A percentile compares a stretch with the other conserved stretches of the same genome.
Conservation (phyloP, 2,113 vertebrate species). For the Lophotis ruficrista region DNA sequence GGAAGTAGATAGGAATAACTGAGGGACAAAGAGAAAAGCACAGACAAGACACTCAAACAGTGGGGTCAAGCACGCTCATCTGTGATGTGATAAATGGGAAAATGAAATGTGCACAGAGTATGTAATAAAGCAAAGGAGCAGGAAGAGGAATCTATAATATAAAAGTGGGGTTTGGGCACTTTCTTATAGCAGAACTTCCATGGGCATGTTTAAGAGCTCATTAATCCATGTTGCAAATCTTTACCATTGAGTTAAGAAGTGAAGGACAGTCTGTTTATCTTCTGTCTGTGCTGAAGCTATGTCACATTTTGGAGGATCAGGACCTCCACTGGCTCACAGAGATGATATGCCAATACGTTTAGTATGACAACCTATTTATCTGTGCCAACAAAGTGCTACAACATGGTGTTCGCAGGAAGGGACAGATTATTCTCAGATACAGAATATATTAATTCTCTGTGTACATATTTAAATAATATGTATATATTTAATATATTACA, state of each 20-base stretch:
- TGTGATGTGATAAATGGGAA: neutral
- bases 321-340: neutral
- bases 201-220: neutral
- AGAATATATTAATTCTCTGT: neutral
- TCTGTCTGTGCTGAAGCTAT: neutral
- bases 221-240: neutral
- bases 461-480: no score
- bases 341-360: neutral
- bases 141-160: neutral
- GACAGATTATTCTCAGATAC: neutral
- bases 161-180: neutral
- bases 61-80: neutral
- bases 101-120: neutral
- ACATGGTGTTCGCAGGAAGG: neutral
- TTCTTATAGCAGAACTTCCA: neutral
- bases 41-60: neutral
- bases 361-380: neutral
- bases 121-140: neutral
- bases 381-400: rapidly evolving
- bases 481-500: no score
- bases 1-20: neutral
- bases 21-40: neutral
- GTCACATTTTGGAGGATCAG: neutral
- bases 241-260: neutral
- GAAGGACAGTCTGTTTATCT: neutral